Base-by-base conservation (phyloP, 1,140 invertebrate genomes). In the honey bee (Apis mellifera) region DNA sequence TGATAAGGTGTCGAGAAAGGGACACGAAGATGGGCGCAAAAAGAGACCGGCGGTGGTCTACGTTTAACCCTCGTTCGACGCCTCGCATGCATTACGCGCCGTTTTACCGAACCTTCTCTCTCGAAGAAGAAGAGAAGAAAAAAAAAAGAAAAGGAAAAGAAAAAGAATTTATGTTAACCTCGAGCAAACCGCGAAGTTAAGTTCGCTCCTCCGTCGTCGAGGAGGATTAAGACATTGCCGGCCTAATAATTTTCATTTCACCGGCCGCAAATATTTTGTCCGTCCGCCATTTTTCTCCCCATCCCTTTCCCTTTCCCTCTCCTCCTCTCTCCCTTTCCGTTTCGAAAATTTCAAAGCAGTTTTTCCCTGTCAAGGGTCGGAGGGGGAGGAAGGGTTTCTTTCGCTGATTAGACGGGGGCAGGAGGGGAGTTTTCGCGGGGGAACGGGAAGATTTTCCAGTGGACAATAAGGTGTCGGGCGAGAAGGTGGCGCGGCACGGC, bases 141-240 rank as follows among this genome's bases (percentile, higher is more conserved):
- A 83, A 59, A 48, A 50, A n/a, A 60, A 17, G 17, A 42, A 15
- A 19, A 17, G 17, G n/a, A 15, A 19, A 74, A 23, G 23, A 74
- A 87, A 87, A 85, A 89, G 86, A 83, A 78, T 91, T 87, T 89
- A 91, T 84, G 89, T 90, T 88, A 82, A 86, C 83, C 15, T 85
- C 78, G 64, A 85, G 86, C 85, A 7, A 42, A 89, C 75, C 79
- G 83, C 82, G 85, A 17, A 82, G 84, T 65, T 71, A 42, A 42
- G 32, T 59, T 60, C 64, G 64, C 75, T 78, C 60, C 82, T 59
- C 77, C 74, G 83, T 84, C 78, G 32, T 84, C 78, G 32, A 42
- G 32, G 82, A 84, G 89, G 90, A 94, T 93, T 92, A 92, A 93
- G 93, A 93, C 93, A 94, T 93, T 93, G 90, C 80, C 92, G 84